These are phyloP conservation scores for Cephalopachus bancanus DNA, from an alignment of 2,797 vertebrate species.

Conservation along the genomic window DNA sequence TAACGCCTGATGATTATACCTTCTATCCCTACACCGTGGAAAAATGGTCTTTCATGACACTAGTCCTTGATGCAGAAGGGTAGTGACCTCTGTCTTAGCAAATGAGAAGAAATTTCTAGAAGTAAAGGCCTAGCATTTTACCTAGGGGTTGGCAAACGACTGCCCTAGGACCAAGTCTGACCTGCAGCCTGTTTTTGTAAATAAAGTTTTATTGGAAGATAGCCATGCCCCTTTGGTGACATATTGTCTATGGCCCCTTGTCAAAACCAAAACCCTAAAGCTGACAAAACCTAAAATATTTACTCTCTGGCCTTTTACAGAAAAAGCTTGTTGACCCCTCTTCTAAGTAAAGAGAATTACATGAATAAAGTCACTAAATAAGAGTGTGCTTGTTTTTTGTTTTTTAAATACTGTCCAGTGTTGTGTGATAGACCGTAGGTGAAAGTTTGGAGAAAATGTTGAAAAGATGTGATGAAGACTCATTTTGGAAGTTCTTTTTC, in stretches of 20 bases:
- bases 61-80: too few relatives aligned
- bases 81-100: not conserved
- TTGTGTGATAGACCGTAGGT: not conserved
- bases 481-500: not conserved
- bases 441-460: not conserved
- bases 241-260: not conserved
- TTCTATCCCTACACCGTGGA: too few relatives aligned
- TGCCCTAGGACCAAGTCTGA: not conserved
- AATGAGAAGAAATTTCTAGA: conserved; percentile 28
- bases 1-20: too few relatives aligned
- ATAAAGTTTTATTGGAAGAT: conserved; percentile 9
- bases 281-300: not conserved
- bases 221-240: not conserved
- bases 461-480: not conserved
- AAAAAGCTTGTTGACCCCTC: not conserved
- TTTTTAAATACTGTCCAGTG: not conserved
- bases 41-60: too few relatives aligned
- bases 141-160: not conserved
- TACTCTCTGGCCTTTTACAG: not conserved
- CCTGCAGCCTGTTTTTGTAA: not conserved
- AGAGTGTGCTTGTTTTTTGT: not conserved
- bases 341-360: not conserved
- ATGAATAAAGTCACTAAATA: not conserved
- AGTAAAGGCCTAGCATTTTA: not conserved
- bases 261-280: not conserved